phyloP scores from a whole-genome alignment of 2,888 invertebrate species.

The Epistrophe grossulariae region DNA sequence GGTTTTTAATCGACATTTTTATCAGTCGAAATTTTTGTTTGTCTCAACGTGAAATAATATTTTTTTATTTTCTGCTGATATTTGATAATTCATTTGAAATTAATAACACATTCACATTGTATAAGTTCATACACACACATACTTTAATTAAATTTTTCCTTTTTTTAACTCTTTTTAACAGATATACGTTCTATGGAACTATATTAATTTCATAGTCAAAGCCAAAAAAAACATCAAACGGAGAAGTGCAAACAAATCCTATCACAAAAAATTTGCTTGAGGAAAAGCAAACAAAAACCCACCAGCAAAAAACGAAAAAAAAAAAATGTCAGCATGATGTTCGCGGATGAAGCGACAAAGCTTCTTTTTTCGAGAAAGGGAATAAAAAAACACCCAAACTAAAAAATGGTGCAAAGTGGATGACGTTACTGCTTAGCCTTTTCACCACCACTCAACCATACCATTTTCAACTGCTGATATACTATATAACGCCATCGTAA shows the following conservation, averaged over 20 bases:
- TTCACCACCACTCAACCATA: slow-evolving; percentile 6
- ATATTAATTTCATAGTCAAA: slow-evolving; percentile 46
- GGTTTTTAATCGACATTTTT: too few species aligned
- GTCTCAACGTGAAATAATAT: too few species aligned
- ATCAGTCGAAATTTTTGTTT: too few species aligned
- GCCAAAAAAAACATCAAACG: slow-evolving; percentile 10
- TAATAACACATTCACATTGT: too few species aligned
- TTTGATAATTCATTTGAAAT: too few species aligned
- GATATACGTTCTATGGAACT: background rate
- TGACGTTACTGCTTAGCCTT: slow-evolving; percentile 31
- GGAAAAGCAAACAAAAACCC: slow-evolving; percentile 10
- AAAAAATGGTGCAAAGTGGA: slow-evolving; percentile 22
- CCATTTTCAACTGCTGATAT: background rate
- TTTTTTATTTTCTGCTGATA: too few species aligned
- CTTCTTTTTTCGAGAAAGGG: background rate
- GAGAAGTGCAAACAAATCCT: slow-evolving; percentile 36
- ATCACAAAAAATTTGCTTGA: slow-evolving; percentile 13
- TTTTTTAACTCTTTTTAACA: too few species aligned
- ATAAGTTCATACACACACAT: too few species aligned
- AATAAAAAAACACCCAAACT: background rate
- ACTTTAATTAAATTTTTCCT: background rate
- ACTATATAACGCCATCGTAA: background rate
- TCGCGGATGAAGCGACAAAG: slow-evolving; percentile 20
- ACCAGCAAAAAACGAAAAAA: background rate
- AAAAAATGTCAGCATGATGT: background rate